A percentile compares a stretch with the other conserved stretches of the same genome.
These are phyloP conservation scores for Sciurus carolinensis DNA, from an alignment of 2,797 vertebrate genomes.

Conservation along the genomic window DNA sequence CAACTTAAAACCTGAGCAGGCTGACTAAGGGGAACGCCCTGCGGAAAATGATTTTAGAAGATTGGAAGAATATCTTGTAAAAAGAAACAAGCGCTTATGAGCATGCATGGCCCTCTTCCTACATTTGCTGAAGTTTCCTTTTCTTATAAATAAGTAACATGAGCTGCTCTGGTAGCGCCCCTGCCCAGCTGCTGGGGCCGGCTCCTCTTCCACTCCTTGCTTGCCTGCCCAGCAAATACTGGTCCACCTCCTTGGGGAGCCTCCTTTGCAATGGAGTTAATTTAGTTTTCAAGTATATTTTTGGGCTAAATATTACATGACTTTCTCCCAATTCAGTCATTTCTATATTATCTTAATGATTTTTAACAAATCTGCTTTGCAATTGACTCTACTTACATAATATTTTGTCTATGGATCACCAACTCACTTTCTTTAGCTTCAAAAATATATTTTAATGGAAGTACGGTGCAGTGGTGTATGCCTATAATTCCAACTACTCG, in stretches of 20 bases:
- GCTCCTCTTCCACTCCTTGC: neutral
- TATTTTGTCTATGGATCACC: neutral
- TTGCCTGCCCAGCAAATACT: too few relatives aligned
- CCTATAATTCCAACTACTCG: too few relatives aligned
- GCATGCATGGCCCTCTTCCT: neutral
- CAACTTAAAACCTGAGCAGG: neutral
- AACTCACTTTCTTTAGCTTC: neutral
- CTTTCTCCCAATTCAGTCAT: neutral
- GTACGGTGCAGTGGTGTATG: too few relatives aligned
- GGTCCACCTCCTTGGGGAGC: neutral
- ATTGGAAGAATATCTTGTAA: neutral
- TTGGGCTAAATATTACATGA: neutral
- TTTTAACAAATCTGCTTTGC: neutral
- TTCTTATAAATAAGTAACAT: neutral
- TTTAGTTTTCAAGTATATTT: neutral
- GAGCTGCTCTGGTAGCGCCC: neutral
- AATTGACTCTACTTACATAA: neutral
- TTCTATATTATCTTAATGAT: neutral
- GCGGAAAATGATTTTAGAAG: neutral
- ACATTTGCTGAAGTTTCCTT: neutral
- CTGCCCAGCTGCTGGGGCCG: neutral
- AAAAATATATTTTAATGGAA: neutral
- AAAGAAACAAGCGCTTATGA: neutral
- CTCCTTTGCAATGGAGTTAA: neutral
- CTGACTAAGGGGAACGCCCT: neutral